These are phyloP conservation scores for Halcyon smyrnensis DNA, from an alignment of 2,797 vertebrate species.

Conservation along the genomic window DNA sequence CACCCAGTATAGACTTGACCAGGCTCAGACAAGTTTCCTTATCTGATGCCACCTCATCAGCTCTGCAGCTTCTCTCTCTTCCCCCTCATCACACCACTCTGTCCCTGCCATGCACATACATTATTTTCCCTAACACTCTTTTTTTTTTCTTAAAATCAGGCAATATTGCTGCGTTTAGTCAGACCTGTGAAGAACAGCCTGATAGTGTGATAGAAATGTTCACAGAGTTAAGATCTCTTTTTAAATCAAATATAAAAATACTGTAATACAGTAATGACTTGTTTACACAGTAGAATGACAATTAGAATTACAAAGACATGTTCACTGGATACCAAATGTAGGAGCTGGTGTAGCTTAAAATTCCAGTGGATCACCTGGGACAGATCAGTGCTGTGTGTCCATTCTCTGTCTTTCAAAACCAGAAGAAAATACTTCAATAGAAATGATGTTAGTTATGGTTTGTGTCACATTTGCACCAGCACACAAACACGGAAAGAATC, in stretches of 20 bases:
- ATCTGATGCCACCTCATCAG: neutral
- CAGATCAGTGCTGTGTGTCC: neutral
- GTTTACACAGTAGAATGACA: neutral
- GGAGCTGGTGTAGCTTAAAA: neutral
- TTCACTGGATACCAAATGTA: neutral
- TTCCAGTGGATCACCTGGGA: neutral
- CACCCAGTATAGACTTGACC: neutral
- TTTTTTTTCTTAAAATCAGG: neutral
- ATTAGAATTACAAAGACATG: neutral
- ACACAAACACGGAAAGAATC: neutral
- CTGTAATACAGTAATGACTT: neutral
- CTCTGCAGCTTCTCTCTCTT: neutral
- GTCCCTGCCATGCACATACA: neutral
- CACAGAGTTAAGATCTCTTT: neutral
- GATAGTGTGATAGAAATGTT: neutral
- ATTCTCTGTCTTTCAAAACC: neutral
- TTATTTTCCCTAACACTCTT: neutral
- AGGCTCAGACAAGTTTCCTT: neutral
- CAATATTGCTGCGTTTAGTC: neutral
- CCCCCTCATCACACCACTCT: neutral
- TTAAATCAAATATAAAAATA: neutral
- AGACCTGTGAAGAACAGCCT: neutral
- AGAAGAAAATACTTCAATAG: neutral
- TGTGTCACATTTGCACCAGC: neutral
- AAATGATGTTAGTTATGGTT: neutral